Conservation (phyloP, 1,140 invertebrate genomes). For the Bemisia tabaci region DNA sequence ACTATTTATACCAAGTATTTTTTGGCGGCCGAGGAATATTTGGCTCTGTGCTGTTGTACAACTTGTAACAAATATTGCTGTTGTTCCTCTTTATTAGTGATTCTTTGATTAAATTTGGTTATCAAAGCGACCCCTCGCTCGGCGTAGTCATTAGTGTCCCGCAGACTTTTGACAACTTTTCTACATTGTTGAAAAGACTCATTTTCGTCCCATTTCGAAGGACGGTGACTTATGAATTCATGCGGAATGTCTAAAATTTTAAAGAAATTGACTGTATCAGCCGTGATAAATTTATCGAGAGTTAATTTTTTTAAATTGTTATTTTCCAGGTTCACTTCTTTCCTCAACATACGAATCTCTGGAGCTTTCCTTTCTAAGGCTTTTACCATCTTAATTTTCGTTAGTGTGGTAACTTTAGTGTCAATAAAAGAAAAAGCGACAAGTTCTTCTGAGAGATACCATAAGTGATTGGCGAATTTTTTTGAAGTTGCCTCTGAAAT, state of each 20-base stretch:
- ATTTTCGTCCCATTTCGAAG: neutral
- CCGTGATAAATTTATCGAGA: conserved; percentile 1
- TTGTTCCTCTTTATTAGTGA: conserved; percentile 18
- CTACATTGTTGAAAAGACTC: conserved; percentile 8
- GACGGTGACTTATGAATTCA: conserved; percentile 2
- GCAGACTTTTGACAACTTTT: conserved; percentile 19
- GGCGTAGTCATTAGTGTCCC: conserved; percentile 20
- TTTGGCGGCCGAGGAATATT: no score
- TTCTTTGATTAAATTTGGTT: conserved; percentile 18
- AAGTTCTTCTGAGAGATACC: neutral
- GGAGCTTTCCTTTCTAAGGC: neutral
- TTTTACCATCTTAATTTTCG: conserved; percentile 7
- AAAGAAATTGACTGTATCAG: neutral
- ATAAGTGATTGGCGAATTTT: conserved; percentile 6
- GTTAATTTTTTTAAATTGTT: no score
- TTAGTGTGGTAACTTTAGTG: neutral
- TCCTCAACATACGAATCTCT: no score
- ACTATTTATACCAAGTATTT: no score
- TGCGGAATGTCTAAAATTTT: neutral
- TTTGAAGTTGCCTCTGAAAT: neutral
- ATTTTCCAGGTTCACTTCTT: no score
- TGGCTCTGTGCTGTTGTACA: conserved; percentile 18
- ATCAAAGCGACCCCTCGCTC: conserved; percentile 21
- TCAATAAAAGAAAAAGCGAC: neutral
- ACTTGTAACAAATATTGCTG: conserved; percentile 20